Conservation (phyloP, 2,797 vertebrate genomes). For the Percopsis omiscomaycus region DNA sequence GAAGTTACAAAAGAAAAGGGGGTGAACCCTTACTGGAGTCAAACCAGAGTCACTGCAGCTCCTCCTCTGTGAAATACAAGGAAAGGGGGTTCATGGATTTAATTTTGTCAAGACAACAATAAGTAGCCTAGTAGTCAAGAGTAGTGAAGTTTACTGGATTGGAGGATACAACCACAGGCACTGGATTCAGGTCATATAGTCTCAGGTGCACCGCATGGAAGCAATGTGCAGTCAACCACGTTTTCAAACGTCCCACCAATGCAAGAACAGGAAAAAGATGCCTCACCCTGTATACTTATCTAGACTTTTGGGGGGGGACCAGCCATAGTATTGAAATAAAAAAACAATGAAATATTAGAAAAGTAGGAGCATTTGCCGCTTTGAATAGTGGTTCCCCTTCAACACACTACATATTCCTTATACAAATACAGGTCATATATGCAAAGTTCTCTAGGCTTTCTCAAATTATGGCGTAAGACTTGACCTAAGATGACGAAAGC, state of each 20-base stretch:
- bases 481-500: too few relatives aligned
- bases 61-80: slow-evolving; percentile 5
- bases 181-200: slow-evolving; percentile 25
- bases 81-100: slow-evolving; percentile 7
- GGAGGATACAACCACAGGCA: slow-evolving; percentile 14
- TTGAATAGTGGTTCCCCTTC: too few relatives aligned
- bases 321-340: too few relatives aligned
- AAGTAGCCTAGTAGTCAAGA: slow-evolving; percentile 12
- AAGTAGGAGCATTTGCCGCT: too few relatives aligned
- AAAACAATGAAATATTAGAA: too few relatives aligned
- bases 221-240: slow-evolving; percentile 20
- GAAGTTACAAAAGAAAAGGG: slow-evolving; percentile 1
- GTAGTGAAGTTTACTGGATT: slow-evolving; percentile 3
- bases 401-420: too few relatives aligned
- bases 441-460: too few relatives aligned
- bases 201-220: slow-evolving; percentile 24
- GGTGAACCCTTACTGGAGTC: background rate
- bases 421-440: too few relatives aligned
- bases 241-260: slow-evolving; percentile 14
- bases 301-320: background rate
- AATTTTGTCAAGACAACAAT: slow-evolving; percentile 2
- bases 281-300: background rate
- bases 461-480: too few relatives aligned
- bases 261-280: background rate
- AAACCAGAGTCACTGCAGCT: slow-evolving; percentile 18